Conservation (phyloP, 2,113 vertebrate genomes). For the Phalacrocorax carbo region DNA sequence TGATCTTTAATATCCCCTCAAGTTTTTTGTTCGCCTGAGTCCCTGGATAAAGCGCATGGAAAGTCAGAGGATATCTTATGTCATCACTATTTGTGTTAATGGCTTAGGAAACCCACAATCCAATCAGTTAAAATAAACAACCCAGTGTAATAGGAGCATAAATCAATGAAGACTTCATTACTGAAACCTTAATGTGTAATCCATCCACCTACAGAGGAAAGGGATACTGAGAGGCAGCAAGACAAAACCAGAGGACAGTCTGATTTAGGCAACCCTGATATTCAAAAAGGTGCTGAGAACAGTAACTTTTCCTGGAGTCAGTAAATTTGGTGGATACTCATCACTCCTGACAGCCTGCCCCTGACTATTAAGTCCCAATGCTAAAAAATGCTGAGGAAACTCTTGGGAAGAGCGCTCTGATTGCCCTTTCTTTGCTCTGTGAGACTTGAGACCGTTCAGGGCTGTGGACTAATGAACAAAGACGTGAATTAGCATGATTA, state of each 20-base stretch:
- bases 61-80: constrained; percentile 52
- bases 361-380: not conserved
- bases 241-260: constrained; percentile 41
- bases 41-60: constrained; percentile 15
- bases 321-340: constrained; percentile 18
- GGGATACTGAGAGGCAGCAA: constrained; percentile 54
- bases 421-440: not conserved
- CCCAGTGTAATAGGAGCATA: constrained; percentile 62
- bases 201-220: constrained; percentile 59
- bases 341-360: not conserved
- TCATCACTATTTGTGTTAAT: constrained; percentile 69
- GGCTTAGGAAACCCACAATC: constrained; percentile 65
- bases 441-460: not conserved
- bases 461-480: not conserved
- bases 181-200: constrained; percentile 69
- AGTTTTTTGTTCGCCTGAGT: constrained; percentile 31
- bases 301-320: not conserved
- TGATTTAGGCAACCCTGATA: constrained; percentile 25
- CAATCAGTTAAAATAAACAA: constrained; percentile 71
- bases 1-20: not conserved
- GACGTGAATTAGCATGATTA: not conserved
- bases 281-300: constrained; percentile 42
- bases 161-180: constrained; percentile 70
- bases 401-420: not conserved
- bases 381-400: not conserved